Percentiles rank a stretch among this genome's conserved stretches.
phyloP scores from a whole-genome alignment of 2,797 vertebrate species.

The Gephyroberyx darwinii region DNA sequence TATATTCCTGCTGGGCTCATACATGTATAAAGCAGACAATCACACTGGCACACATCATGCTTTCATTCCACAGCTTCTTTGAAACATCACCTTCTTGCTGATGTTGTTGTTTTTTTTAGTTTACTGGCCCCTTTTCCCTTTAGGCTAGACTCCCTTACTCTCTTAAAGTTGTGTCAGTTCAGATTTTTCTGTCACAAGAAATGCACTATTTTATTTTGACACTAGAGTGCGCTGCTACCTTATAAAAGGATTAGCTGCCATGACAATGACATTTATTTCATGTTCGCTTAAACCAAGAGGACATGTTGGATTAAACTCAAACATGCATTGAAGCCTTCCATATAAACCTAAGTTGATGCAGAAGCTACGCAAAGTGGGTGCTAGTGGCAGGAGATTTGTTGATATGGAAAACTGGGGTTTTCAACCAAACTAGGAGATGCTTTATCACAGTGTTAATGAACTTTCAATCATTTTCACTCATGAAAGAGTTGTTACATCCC shows the following conservation, averaged over 20 bases:
- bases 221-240: slow-evolving; percentile 54
- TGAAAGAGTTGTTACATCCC: too few relatives aligned
- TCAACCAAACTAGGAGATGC: too few relatives aligned
- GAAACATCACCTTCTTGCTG: slow-evolving; percentile 26
- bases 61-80: slow-evolving; percentile 29
- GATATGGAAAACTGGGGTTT: too few relatives aligned
- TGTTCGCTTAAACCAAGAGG: neutral
- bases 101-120: slow-evolving; percentile 26
- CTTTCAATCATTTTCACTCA: too few relatives aligned
- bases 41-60: slow-evolving; percentile 5
- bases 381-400: too few relatives aligned
- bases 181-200: neutral
- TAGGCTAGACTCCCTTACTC: neutral
- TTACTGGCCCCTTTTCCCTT: neutral
- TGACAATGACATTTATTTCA: neutral
- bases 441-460: too few relatives aligned
- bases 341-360: neutral
- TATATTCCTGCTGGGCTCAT: slow-evolving; percentile 41
- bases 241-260: slow-evolving; percentile 1
- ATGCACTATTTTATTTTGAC: slow-evolving; percentile 15
- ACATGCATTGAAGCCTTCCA: neutral
- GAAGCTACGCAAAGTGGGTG: neutral
- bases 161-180: too few relatives aligned
- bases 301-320: neutral
- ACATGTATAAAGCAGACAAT: slow-evolving; percentile 36